A percentile compares a stretch with the other conserved stretches of the same genome.
Evolutionary conservation across 2,797 vertebrate species (phyloP).

Genomic region (Columba guinea): DNA sequence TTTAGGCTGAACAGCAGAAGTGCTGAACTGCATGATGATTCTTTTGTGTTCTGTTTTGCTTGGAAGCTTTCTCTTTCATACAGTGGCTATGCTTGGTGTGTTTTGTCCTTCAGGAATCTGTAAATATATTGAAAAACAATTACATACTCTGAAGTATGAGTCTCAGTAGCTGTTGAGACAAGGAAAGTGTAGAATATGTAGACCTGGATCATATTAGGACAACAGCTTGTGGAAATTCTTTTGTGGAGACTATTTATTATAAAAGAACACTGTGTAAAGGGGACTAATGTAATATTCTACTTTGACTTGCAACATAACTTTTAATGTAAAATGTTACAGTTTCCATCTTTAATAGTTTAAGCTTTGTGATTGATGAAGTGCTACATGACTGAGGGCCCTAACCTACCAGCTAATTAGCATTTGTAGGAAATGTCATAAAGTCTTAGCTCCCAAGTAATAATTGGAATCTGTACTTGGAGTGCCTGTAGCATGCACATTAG

Average conservation of each 20-base stretch:
- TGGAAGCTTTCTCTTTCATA: neutral
- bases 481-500: neutral
- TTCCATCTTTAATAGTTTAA: conserved; percentile 62
- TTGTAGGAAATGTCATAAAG: conserved; percentile 73
- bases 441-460: conserved; percentile 58
- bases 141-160: neutral
- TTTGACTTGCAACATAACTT: conserved; percentile 13
- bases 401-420: conserved; percentile 65
- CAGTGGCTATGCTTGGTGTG: neutral
- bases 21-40: neutral
- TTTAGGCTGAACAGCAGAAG: neutral
- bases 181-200: neutral
- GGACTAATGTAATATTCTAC: neutral
- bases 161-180: neutral
- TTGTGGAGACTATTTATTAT: neutral
- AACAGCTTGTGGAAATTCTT: conserved; percentile 43
- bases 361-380: conserved; percentile 73
- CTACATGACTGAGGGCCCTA: conserved; percentile 49
- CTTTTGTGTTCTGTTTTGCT: neutral
- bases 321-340: conserved; percentile 47
- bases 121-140: neutral
- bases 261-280: neutral
- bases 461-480: conserved; percentile 5
- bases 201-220: conserved; percentile 52
- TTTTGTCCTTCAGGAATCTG: neutral